phyloP scores from a whole-genome alignment of 2,888 invertebrate genomes.

The Blera fallax region DNA sequence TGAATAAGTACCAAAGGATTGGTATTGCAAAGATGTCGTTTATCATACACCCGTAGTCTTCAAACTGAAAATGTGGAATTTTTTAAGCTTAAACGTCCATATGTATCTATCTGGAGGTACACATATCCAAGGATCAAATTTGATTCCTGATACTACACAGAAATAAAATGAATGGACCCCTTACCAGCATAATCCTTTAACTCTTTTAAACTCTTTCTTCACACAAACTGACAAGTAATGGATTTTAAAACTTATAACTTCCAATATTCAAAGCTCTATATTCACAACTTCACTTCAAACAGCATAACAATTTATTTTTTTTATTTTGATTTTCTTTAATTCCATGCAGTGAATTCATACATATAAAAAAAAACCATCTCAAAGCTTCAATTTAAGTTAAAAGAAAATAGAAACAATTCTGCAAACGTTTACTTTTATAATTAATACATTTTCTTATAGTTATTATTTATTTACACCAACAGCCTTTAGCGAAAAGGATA shows the following conservation, averaged over 20 bases:
- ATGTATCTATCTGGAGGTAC: too few relatives aligned
- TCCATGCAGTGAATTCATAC: slow-evolving; percentile 59
- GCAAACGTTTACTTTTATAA: not conserved
- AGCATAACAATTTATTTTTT: slow-evolving; percentile 1
- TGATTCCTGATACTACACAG: too few relatives aligned
- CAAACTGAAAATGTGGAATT: too few relatives aligned
- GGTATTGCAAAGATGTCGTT: too few relatives aligned
- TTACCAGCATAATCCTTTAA: too few relatives aligned
- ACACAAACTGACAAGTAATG: too few relatives aligned
- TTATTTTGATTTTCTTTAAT: not conserved
- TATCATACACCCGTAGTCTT: too few relatives aligned
- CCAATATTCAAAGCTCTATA: slow-evolving; percentile 28
- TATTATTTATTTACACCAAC: not conserved
- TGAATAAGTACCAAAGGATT: too few relatives aligned
- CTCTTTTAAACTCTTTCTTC: not conserved
- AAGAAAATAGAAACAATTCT: slow-evolving; percentile 20
- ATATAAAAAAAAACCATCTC: slow-evolving; percentile 13
- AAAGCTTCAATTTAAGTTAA: slow-evolving; percentile 40
- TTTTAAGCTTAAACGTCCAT: too few relatives aligned
- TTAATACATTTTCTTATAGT: slow-evolving; percentile 20
- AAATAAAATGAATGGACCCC: too few relatives aligned
- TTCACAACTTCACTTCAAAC: slow-evolving; percentile 24
- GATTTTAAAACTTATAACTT: too few relatives aligned
- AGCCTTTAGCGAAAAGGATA: not conserved
- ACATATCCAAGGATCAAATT: too few relatives aligned